Evolutionary conservation across 2,113 vertebrate species (phyloP), one percentile per base, ranked within the genome.

Genomic region (Pygoscelis adeliae): DNA sequence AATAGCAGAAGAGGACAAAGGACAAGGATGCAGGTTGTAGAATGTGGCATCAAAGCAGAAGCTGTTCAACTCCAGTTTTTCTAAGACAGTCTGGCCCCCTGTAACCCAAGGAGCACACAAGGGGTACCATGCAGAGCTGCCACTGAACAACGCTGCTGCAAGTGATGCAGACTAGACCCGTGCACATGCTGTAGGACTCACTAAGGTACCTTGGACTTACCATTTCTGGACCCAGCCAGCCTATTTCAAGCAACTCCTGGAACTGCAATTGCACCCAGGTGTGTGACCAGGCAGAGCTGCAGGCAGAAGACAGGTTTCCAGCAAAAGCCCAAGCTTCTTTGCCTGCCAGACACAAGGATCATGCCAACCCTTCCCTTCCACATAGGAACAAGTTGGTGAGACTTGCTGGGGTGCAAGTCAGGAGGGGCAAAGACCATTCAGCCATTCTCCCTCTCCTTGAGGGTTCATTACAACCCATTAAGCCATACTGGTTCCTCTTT

Each of bases 1-100:
- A 83, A 81, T 29, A 55, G 82, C 13, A 2, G 23, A 38, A 85
- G 85, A 95, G 91, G 91, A 96, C 86, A 92, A 96, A 96, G 84
- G 81, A 76, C 70, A 46, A 44, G 81, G 82, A 58, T 42, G 78
- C 0, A 11, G 53, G 84, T 2, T 59, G 78, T 14, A 58, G 84
- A 34, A 53, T 79, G 30, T 62, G 70, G 53, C 70, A 85, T 25
- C 78, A 44, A 58, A 83, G 87, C 70, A 87, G 67, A 30, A 91
- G 78, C 58, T 89, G 77, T 46, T 84, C 86, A 82, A 26, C 76
- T 79, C 32, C 81, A 69, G 82, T 44, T 84, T 93, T 59, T 27
- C 91, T 12, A 8, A 79, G 65, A 17, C 30, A 55, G 23, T 3
- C 59, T 30, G 40, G 36, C 29, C 19, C 52, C 42, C 30, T 22